Conservation (phyloP, 2,797 vertebrate species). For the Silurus lanzhouensis region DNA sequence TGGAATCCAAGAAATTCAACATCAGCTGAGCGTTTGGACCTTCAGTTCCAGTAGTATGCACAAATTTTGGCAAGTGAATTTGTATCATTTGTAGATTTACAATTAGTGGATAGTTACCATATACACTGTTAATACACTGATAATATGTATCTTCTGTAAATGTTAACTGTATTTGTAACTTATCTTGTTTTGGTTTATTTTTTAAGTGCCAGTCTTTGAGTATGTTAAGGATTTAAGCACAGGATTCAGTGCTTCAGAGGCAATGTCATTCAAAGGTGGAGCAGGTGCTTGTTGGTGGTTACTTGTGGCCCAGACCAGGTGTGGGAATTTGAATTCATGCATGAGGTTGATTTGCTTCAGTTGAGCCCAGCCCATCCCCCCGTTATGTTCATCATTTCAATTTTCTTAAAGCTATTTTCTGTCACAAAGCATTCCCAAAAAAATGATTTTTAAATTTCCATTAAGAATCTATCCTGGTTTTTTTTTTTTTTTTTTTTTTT, state of each 20-base stretch:
- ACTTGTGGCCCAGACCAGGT: constrained; percentile 51
- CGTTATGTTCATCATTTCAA: background rate
- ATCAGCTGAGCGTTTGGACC: background rate
- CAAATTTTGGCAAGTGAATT: too few relatives aligned
- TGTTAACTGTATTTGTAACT: too few relatives aligned
- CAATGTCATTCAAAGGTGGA: constrained; percentile 38
- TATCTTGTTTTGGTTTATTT: background rate
- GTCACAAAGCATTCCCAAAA: background rate
- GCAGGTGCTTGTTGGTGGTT: constrained; percentile 55
- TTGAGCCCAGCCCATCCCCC: constrained; percentile 42
- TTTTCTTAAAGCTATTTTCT: background rate
- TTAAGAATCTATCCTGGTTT: too few relatives aligned
- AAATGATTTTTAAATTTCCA: background rate
- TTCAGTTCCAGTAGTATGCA: background rate
- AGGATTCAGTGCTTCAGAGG: background rate
- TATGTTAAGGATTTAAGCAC: constrained; percentile 14
- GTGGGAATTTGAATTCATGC: constrained; percentile 62
- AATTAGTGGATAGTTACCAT: background rate
- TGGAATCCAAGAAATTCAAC: background rate
- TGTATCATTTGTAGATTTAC: too few relatives aligned
- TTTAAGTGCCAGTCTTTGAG: constrained; percentile 4
- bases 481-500: too few relatives aligned
- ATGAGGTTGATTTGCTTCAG: constrained; percentile 62
- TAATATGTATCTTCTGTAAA: background rate
- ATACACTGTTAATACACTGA: background rate